Percentiles rank a stretch among this genome's conserved stretches.
These are phyloP conservation scores for Neopipo cinnamomea DNA, from an alignment of 2,113 vertebrate species.

Conservation along the genomic window DNA sequence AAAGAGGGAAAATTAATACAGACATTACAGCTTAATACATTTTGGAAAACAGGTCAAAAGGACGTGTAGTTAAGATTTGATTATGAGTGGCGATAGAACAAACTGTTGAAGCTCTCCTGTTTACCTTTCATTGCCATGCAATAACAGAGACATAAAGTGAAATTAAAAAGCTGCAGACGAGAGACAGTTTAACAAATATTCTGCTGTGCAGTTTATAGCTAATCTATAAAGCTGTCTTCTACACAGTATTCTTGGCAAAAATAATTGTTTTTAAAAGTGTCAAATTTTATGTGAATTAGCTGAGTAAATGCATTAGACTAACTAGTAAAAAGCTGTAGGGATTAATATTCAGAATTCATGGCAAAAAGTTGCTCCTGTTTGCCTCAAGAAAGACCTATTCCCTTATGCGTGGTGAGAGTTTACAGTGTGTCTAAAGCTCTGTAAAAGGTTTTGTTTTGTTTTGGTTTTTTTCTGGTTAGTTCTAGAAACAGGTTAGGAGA, in stretches of 20 bases:
- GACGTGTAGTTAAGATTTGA: background rate
- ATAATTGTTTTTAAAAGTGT: slow-evolving; percentile 1
- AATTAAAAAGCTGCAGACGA: slow-evolving; percentile 5
- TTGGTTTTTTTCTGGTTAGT: background rate
- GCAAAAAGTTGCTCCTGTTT: background rate
- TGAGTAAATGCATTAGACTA: background rate
- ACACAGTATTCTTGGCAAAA: background rate
- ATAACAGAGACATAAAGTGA: slow-evolving; percentile 9
- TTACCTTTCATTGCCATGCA: slow-evolving; percentile 45
- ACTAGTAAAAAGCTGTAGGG: background rate
- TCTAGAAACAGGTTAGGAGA: background rate
- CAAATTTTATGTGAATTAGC: slow-evolving; percentile 15
- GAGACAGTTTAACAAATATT: slow-evolving; percentile 40
- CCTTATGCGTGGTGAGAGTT: background rate
- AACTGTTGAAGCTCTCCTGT: slow-evolving; percentile 12
- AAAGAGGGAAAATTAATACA: background rate
- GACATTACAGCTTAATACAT: background rate
- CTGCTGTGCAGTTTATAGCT: background rate
- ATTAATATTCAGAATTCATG: slow-evolving; percentile 18
- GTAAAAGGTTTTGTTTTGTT: background rate
- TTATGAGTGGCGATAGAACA: background rate
- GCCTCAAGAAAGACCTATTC: background rate
- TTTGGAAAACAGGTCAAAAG: slow-evolving; percentile 14
- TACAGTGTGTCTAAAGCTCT: background rate
- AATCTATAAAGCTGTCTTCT: slow-evolving; percentile 32